Evolutionary conservation across 2,888 invertebrate species (phyloP).

Genomic region (Blera fallax): DNA sequence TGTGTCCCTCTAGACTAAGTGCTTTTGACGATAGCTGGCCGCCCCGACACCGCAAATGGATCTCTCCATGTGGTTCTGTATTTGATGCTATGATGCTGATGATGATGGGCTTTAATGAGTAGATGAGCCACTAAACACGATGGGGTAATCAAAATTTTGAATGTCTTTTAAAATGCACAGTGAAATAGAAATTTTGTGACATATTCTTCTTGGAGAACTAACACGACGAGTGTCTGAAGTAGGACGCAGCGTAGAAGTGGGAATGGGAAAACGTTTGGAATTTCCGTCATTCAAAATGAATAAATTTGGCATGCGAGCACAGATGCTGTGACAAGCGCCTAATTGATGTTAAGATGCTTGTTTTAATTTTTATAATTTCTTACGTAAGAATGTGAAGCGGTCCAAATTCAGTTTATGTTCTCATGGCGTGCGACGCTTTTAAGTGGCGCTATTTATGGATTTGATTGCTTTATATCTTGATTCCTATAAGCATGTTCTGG

Average conservation of each 20-base stretch:
- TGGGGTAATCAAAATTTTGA: constrained; percentile 9
- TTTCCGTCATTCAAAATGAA: neutral
- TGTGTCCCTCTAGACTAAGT: constrained; percentile 45
- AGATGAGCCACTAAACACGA: neutral
- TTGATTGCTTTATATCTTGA: no score
- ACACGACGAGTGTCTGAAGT: neutral
- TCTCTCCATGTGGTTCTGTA: neutral
- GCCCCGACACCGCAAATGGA: neutral
- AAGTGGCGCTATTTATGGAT: no score
- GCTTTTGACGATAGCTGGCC: constrained; percentile 53
- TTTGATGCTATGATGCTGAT: constrained; percentile 21
- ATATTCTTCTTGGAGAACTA: neutral
- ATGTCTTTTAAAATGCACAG: neutral
- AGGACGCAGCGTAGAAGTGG: neutral
- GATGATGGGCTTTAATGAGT: constrained; percentile 5
- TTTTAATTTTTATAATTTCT: neutral
- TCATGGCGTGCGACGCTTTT: no score
- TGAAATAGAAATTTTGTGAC: neutral
- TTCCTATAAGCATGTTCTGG: no score
- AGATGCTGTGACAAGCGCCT: neutral
- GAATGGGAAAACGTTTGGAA: neutral
- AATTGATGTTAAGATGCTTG: neutral
- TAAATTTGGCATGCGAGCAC: neutral
- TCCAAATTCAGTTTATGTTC: no score
- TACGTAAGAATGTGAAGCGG: no score